Conservation (phyloP, 2,113 vertebrate species). For the Oryzias celebensis region DNA sequence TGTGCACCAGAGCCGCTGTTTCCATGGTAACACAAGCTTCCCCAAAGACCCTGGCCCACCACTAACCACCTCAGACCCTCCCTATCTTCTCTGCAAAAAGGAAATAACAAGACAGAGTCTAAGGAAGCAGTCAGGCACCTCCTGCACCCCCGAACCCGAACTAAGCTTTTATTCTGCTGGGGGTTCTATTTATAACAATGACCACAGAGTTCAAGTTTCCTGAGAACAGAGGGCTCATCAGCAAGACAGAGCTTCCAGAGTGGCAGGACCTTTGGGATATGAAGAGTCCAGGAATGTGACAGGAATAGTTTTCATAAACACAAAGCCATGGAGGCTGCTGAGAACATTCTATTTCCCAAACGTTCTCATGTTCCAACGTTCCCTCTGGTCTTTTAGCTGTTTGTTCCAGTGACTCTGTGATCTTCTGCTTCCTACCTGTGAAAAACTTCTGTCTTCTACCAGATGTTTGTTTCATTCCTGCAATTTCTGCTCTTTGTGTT, state of each 20-base stretch:
- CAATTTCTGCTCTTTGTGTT: no score
- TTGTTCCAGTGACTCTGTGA: no score
- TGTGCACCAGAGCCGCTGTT: conserved; percentile 19
- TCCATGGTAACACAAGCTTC: conserved; percentile 23
- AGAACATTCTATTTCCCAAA: conserved; percentile 58
- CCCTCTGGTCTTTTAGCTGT: no score
- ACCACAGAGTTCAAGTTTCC: conserved; percentile 35
- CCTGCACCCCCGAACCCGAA: conserved; percentile 28
- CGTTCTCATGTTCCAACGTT: no score
- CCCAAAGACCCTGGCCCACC: conserved; percentile 20
- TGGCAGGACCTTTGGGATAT: conserved; percentile 39
- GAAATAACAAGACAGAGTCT: conserved; percentile 27
- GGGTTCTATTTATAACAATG: conserved; percentile 61
- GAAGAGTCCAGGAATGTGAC: conserved; percentile 57
- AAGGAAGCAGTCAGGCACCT: conserved; percentile 22
- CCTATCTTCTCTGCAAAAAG: conserved; percentile 29
- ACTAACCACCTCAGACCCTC: neutral
- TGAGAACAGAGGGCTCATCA: neutral
- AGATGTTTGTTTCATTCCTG: no score
- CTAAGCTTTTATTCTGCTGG: neutral
- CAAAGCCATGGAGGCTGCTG: conserved; percentile 44
- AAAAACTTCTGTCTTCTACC: no score
- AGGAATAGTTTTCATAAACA: conserved; percentile 62
- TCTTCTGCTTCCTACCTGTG: no score
- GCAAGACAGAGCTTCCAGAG: conserved; percentile 45